Percentiles rank a stretch among this genome's conserved stretches.
phyloP scores from a whole-genome alignment of 2,113 vertebrate genomes.

The Picathartes gymnocephalus region DNA sequence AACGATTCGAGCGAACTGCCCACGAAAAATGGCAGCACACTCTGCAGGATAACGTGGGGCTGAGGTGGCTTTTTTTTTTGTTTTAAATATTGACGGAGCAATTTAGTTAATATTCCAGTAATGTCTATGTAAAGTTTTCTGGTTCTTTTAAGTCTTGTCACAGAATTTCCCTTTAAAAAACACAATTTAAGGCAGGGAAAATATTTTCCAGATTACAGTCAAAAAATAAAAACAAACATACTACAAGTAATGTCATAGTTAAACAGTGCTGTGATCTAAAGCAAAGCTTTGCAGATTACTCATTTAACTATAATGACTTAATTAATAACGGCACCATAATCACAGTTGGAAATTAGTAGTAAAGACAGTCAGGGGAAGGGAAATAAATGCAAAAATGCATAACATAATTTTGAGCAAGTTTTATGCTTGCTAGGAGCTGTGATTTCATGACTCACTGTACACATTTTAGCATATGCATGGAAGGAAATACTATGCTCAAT shows the following conservation, averaged over 20 bases:
- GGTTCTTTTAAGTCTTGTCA: background rate
- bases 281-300: background rate
- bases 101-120: background rate
- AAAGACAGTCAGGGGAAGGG: background rate
- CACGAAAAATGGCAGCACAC: background rate
- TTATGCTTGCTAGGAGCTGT: background rate
- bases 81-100: background rate
- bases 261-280: background rate
- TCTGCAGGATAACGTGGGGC: background rate
- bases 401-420: background rate
- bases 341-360: background rate
- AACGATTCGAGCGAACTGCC: background rate
- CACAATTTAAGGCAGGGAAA: background rate
- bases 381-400: background rate
- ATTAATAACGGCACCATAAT: slow-evolving; percentile 4
- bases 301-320: background rate
- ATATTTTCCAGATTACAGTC: background rate
- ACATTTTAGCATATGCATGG: background rate
- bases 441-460: background rate
- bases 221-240: background rate
- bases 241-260: background rate
- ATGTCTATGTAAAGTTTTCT: background rate
- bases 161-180: background rate
- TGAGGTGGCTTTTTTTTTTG: accelerated
- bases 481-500: background rate